Evolutionary conservation across 2,113 vertebrate genomes (phyloP), one percentile per base, ranked within the genome.

Genomic region (Tragelaphus scriptus): DNA sequence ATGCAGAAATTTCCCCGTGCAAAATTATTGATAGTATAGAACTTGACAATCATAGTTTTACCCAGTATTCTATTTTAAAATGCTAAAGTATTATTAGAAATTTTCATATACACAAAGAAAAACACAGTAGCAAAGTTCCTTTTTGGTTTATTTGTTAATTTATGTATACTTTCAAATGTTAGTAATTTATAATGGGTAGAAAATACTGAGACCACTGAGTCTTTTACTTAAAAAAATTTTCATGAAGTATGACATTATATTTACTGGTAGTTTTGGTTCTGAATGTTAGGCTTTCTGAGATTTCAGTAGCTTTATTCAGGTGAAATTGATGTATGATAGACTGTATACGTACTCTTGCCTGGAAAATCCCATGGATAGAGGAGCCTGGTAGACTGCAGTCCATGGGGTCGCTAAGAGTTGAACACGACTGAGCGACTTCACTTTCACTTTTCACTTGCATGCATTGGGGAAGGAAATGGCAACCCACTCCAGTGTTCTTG

Each of bases 271-370:
- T 90, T 89, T 89, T 85, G 36, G 58, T 95, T 94, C 13, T 92
- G 82, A 97, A 16, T 32, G 47, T 93, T 63, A 77, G n/a, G 6
- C 87, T 92, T 93, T 93, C 79, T 94, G 71, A 96, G 82, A 96
- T 80, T 80, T 71, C 85, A 96, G 63, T 32, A 96, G 36, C 58
- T 94, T 88, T 86, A 49, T 30, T 90, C 59, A 96, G 36, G 7
- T 88, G 25, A 84, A 91, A 55, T 80, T 88, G 63, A 26, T 79
- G n/a, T 89, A 55, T 85, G 88, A 91, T 85, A 79, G 85, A 44
- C 28, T 86, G 13, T 13, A 4, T 91, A 30, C 44, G 44, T 44
- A 44, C 44, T 44, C 44, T 44, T 44, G 44, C 44, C 44, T 44
- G 44, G 44, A 44, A 44, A 44, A 44, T 44, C 44, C 44, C 44